Base-by-base conservation (phyloP, 2,113 vertebrate genomes). In the Ptyas mucosa region DNA sequence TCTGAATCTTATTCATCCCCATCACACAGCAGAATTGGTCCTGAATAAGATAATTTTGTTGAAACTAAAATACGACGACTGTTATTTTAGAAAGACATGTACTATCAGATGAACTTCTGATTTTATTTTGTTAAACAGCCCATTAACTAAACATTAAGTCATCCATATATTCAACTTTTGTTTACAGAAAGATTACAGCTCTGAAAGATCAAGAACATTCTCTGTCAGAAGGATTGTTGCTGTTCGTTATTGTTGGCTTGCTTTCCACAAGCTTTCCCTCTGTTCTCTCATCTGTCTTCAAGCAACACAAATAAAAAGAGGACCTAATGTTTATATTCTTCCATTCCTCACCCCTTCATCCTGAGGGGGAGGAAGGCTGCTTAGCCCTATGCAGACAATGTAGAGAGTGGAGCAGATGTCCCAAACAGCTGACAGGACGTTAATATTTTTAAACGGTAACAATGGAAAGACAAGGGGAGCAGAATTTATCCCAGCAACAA, bases 341-440 rank as follows among this genome's bases (percentile, higher is more conserved):
- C 90, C 94, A 89, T 6, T 93, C 1, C 0, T 15, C 18, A 23
- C 39, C 53, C 69, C 53, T 90, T 95, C 94, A 96, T 96, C 96
- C 92, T 97, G 96, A 52, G 49, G 43, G 43, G 90, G 20, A 81
- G 14, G 90, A 96, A 94, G n/a, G 11, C 46, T 91, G 94, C 39
- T 87, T 94, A 91, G 61, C 88, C 92, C 91, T 93, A 58, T 93
- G 92, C 85, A 93, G 46, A 95, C 92, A 95, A 96, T 97, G 97
- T 96, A 95, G 94, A 94, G 94, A 96, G 58, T 92, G 93, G 75
- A 96, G 91, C 97, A 97, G 97, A 97, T 96, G 96, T 96, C 95
- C 92, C 81, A 96, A 96, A 96, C 94, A 97, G 96, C 97, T 97
- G 97, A 97, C 94, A 95, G 93, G 96, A 97, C 92, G 89, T 90